Evolutionary conservation across 2,888 invertebrate genomes (phyloP).

Genomic region (Caenorhabditis sp.): DNA sequence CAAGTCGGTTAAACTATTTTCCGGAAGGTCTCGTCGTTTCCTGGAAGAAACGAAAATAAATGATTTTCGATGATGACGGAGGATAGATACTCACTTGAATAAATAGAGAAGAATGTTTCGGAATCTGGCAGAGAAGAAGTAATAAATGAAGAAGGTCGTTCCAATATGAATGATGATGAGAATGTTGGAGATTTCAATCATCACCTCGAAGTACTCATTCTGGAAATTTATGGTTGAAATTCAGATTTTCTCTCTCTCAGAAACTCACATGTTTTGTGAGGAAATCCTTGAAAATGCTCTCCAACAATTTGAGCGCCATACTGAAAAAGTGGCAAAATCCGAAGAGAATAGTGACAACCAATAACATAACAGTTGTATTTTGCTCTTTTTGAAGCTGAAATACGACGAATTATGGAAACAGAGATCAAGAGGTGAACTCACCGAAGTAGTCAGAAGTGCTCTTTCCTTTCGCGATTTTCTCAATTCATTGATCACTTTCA

Average conservation of each 20-base stretch:
- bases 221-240: neutral
- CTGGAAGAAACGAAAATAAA: constrained; percentile 13
- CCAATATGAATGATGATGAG: constrained; percentile 62
- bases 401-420: neutral
- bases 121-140: constrained; percentile 60
- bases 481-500: constrained; percentile 60
- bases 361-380: constrained; percentile 64
- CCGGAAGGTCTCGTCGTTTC: constrained; percentile 48
- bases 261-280: constrained; percentile 38
- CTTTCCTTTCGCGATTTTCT: constrained; percentile 51
- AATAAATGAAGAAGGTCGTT: constrained; percentile 65
- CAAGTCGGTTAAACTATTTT: constrained; percentile 50
- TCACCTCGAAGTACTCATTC: constrained; percentile 49
- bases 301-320: constrained; percentile 60
- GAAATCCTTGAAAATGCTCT: constrained; percentile 53
- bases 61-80: neutral
- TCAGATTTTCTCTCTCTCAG: neutral
- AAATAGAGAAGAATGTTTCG: constrained; percentile 51
- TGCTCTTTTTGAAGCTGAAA: constrained; percentile 65
- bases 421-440: constrained; percentile 1
- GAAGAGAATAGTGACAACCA: constrained; percentile 63
- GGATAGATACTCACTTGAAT: constrained; percentile 42
- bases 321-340: constrained; percentile 63
- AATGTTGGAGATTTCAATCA: constrained; percentile 58
- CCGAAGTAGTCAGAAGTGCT: constrained; percentile 56